These are phyloP conservation scores for Schizotus pectinicornis DNA, from an alignment of 2,888 invertebrate species.

Conservation along the genomic window DNA sequence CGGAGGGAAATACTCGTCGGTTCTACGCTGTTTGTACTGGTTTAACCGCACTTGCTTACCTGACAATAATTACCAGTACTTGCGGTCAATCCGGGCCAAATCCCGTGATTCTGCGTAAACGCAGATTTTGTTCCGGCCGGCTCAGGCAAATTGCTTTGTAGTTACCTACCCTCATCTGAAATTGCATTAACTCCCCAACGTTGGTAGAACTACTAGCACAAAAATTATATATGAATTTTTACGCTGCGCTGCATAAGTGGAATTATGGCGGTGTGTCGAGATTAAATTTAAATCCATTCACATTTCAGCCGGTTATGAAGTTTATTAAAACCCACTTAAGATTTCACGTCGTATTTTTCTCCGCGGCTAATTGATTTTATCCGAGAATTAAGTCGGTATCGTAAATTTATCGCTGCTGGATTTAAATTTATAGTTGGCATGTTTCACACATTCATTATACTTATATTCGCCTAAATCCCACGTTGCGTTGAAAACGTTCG, in stretches of 20 bases:
- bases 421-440: conserved; percentile 24
- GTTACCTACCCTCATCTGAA: neutral
- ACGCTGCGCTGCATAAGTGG: no score
- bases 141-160: conserved; percentile 20
- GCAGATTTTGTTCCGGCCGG: conserved; percentile 20
- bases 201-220: no score
- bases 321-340: no score
- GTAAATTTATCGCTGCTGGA: conserved; percentile 16
- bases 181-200: neutral
- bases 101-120: conserved; percentile 28
- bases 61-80: conserved; percentile 29
- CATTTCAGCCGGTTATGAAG: neutral
- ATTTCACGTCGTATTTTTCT: neutral
- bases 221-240: no score
- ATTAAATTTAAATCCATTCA: neutral
- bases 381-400: conserved; percentile 16
- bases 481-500: conserved; percentile 12
- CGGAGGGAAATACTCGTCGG: neutral
- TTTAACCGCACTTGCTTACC: conserved; percentile 28
- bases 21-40: conserved; percentile 11
- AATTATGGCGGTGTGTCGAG: no score
- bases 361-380: conserved; percentile 19
- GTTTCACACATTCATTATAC: conserved; percentile 26
- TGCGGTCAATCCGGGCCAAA: conserved; percentile 24
- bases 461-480: conserved; percentile 16